These are phyloP conservation scores for Aeoliscus strigatus DNA, from an alignment of 2,797 vertebrate species.

Conservation along the genomic window DNA sequence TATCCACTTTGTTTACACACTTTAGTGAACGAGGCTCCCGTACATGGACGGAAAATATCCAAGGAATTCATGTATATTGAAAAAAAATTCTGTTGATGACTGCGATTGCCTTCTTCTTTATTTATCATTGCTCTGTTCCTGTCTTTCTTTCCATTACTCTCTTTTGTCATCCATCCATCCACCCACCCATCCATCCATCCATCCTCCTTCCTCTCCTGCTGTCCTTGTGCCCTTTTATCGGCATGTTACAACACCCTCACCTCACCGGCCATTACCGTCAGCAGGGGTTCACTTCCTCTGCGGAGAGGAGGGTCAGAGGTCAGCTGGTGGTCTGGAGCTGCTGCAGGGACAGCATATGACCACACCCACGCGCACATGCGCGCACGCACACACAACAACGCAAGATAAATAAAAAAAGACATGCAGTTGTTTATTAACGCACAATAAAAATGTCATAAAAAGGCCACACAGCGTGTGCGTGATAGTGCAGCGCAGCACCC, in stretches of 20 bases:
- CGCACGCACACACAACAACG: slow-evolving; percentile 6
- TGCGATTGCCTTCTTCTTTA: slow-evolving; percentile 25
- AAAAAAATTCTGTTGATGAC: slow-evolving; percentile 6
- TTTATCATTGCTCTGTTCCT: slow-evolving; percentile 17
- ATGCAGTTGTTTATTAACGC: slow-evolving; percentile 51
- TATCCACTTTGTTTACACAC: slow-evolving; percentile 36
- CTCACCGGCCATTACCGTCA: slow-evolving; percentile 44
- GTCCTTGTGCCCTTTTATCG: slow-evolving; percentile 44
- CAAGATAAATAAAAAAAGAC: not conserved
- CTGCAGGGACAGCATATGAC: slow-evolving; percentile 9
- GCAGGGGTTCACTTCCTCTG: slow-evolving; percentile 44
- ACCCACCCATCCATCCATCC: slow-evolving; percentile 2
- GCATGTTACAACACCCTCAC: slow-evolving; percentile 32
- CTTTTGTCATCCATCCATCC: slow-evolving; percentile 13
- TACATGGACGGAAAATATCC: slow-evolving; percentile 7
- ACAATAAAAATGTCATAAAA: slow-evolving; percentile 75
- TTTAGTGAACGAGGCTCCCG: not conserved
- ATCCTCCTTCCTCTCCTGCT: slow-evolving; percentile 33
- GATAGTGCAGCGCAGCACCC: slow-evolving; percentile 66
- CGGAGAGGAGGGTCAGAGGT: slow-evolving; percentile 54
- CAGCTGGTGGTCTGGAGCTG: slow-evolving; percentile 46
- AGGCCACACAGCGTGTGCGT: slow-evolving; percentile 72
- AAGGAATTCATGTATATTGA: slow-evolving; percentile 1
- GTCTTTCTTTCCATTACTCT: slow-evolving; percentile 28
- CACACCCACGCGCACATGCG: slow-evolving; percentile 7